Evolutionary conservation across 2,888 invertebrate genomes (phyloP).

Genomic region (Mechanitis messenoides): DNA sequence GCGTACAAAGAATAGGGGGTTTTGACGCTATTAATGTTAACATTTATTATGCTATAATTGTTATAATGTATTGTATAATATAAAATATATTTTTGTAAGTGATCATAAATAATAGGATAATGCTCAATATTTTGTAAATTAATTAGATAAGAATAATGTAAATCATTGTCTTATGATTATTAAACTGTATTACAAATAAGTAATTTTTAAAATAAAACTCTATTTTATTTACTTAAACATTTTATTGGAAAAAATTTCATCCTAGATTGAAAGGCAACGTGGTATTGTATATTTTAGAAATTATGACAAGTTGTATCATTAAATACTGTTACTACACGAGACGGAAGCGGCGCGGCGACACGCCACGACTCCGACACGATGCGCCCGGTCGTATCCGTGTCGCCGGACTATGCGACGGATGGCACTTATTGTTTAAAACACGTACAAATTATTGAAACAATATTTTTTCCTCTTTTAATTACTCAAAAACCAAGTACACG

Average conservation of each 20-base stretch:
- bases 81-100: too few relatives aligned
- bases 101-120: too few relatives aligned
- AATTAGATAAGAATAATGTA: too few relatives aligned
- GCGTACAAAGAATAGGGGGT: too few relatives aligned
- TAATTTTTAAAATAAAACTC: slow-evolving; percentile 25
- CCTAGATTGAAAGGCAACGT: slow-evolving; percentile 76
- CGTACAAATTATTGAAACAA: slow-evolving; percentile 47
- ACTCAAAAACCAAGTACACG: slow-evolving; percentile 52
- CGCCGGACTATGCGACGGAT: slow-evolving; percentile 46
- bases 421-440: slow-evolving; percentile 61
- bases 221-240: slow-evolving; percentile 63
- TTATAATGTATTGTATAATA: too few relatives aligned
- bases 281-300: slow-evolving; percentile 72
- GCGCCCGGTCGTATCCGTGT: slow-evolving; percentile 5
- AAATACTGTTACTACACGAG: slow-evolving; percentile 37
- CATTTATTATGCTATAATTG: too few relatives aligned
- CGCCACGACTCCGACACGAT: slow-evolving; percentile 19
- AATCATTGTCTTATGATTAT: too few relatives aligned
- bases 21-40: too few relatives aligned
- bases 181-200: too few relatives aligned
- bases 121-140: too few relatives aligned
- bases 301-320: slow-evolving; percentile 52
- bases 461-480: slow-evolving; percentile 42
- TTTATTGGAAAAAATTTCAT: slow-evolving; percentile 74
- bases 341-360: slow-evolving; percentile 24